A percentile compares a stretch with the other conserved stretches of the same genome.
These are phyloP conservation scores for Crepidodera aurea DNA, from an alignment of 2,888 invertebrate species.

Conservation along the genomic window DNA sequence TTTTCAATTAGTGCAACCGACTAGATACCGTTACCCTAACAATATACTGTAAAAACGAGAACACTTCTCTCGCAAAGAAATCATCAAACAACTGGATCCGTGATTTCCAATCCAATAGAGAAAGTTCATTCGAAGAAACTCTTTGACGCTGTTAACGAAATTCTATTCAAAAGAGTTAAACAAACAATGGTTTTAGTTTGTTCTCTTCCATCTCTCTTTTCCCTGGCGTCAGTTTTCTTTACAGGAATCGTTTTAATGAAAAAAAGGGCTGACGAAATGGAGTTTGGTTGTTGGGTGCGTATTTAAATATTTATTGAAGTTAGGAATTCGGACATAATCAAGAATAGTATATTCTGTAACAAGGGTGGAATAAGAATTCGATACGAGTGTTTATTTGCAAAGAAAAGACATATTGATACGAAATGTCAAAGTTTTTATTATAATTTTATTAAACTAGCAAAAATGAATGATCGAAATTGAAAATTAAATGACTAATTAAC, in stretches of 20 bases:
- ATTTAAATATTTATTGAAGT: no score
- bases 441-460: no score
- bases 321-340: no score
- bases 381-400: no score
- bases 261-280: neutral
- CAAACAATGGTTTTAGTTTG: conserved; percentile 14
- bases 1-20: neutral
- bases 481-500: no score
- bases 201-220: conserved; percentile 8
- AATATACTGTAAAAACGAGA: neutral
- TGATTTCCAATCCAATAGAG: conserved; percentile 13
- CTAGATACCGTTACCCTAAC: neutral
- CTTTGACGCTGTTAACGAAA: conserved; percentile 14
- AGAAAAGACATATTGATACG: no score
- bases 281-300: no score
- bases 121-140: conserved; percentile 19
- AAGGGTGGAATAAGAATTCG: no score
- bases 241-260: neutral
- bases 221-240: conserved; percentile 5
- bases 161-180: conserved; percentile 21
- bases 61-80: conserved; percentile 4
- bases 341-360: no score
- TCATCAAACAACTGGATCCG: conserved; percentile 6
- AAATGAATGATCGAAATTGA: no score
- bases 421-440: no score